Conservation (phyloP, 2,797 vertebrate species). For the Pelochelys cantorii region DNA sequence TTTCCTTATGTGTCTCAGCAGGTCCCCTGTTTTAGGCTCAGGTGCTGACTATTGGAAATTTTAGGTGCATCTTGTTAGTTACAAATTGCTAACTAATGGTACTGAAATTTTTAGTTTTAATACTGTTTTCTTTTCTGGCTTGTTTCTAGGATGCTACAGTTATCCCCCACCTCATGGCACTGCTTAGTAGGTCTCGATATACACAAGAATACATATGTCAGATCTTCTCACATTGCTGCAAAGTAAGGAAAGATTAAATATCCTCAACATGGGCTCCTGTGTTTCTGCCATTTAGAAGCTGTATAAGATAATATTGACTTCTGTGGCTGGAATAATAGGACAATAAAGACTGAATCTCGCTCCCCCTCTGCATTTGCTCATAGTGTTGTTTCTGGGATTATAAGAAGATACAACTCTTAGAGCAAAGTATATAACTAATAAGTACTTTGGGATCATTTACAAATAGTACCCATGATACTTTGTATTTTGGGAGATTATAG, state of each 20-base stretch:
- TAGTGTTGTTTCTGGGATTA: background rate
- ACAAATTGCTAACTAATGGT: background rate
- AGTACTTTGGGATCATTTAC: background rate
- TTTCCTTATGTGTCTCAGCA: background rate
- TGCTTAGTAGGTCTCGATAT: slow-evolving; percentile 93
- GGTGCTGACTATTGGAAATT: background rate
- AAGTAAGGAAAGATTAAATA: slow-evolving; percentile 84
- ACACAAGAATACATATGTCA: slow-evolving; percentile 99
- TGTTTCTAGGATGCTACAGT: slow-evolving; percentile 91
- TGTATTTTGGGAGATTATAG: background rate
- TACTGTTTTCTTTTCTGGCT: slow-evolving; percentile 45
- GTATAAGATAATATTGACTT: background rate
- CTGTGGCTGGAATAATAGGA: background rate
- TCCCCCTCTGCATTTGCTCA: background rate
- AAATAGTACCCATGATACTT: background rate
- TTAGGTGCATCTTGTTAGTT: background rate
- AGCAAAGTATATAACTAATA: background rate
- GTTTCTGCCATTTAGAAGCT: background rate
- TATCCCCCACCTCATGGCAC: slow-evolving; percentile 96
- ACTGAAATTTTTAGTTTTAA: slow-evolving; percentile 53
- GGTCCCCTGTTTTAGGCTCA: background rate
- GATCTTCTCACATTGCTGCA: slow-evolving; percentile 99
- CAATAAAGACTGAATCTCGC: background rate
- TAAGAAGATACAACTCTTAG: background rate
- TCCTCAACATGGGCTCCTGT: slow-evolving; percentile 37